Evolutionary conservation across 2,888 invertebrate species (phyloP).

Genomic region (Volucella bombylans): DNA sequence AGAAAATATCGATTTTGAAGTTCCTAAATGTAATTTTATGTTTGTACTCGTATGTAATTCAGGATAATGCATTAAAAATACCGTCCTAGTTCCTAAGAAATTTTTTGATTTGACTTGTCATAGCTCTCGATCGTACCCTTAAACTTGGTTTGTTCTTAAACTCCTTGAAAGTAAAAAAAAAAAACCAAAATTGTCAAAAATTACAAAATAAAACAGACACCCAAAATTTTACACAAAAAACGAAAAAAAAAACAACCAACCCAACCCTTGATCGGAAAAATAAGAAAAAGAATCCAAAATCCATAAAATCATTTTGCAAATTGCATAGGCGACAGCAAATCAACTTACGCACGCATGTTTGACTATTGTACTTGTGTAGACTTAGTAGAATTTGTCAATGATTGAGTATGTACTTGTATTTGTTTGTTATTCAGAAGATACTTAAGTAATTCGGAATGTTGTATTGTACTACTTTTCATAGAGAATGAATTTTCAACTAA

Average conservation of each 20-base stretch:
- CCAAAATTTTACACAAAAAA: conserved; percentile 50
- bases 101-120: not conserved
- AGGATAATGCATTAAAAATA: too few species aligned
- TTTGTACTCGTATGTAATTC: too few species aligned
- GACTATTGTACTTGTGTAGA: conserved; percentile 60
- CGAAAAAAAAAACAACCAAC: not conserved
- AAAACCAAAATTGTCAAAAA: conserved; percentile 70
- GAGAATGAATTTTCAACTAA: conserved; percentile 61
- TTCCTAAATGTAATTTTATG: too few species aligned
- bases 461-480: conserved; percentile 56
- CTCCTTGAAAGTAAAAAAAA: conserved; percentile 12
- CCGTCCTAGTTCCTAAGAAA: too few species aligned
- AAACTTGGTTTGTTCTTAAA: conserved; percentile 16
- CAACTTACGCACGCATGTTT: conserved; percentile 69
- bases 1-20: too few species aligned
- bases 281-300: not conserved
- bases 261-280: conserved; percentile 16
- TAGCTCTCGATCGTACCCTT: not conserved
- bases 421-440: conserved; percentile 50
- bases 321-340: conserved; percentile 68
- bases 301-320: conserved; percentile 50
- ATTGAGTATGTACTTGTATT: conserved; percentile 29
- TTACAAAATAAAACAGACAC: conserved; percentile 47
- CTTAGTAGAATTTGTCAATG: conserved; percentile 57
- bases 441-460: conserved; percentile 65